Evolutionary conservation across 1,140 invertebrate species (phyloP), one percentile per base, ranked within the genome.

Genomic region (Platyura marginata): DNA sequence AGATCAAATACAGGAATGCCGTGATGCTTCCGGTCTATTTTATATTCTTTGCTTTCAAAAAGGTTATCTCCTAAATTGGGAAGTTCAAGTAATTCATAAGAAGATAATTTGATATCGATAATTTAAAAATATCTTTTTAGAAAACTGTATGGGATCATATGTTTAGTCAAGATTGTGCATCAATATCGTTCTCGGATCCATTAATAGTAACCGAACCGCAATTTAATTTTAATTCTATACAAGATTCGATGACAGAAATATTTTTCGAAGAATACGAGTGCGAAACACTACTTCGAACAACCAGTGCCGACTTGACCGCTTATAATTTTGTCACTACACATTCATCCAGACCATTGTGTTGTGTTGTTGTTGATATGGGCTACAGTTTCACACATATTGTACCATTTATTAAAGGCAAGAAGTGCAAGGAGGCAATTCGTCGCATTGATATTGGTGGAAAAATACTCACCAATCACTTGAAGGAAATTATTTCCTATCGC

Each of bases 201-300:
- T 64, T 94, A n/a, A 74, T 97, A 2, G 63, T 90, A 18, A 98
- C 93, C 0, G 93, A 98, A 60, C 93, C 94, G 2, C 74, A 85
- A 48, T 92, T 92, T 57, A 96, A 97, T 62, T 97, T 98, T 63
- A 67, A 72, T 6, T 83, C 85, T 6, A 79, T 94, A 40, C 88
- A 95, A 66, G 91, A 98, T 63, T 85, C 79, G 11, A 83, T 91
- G 62, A 79, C 80, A 32, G 95, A 98, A 67, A 86, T 98, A 47
- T 82, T 98, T 43, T 98, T 98, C 66, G 95, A 98, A 63, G 92
- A 97, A 61, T 98, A 93, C 57, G 88, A 91, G 51, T 89, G 93
- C 53, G 74, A 83, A 41, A 79, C 81, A 6, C 65, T 97, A 36
- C 67, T 90, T 35, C 71, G 81, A 54, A 80, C 82, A 21, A 92